phyloP scores from a whole-genome alignment of 1,140 invertebrate species.

The Chrysopa pallens region DNA sequence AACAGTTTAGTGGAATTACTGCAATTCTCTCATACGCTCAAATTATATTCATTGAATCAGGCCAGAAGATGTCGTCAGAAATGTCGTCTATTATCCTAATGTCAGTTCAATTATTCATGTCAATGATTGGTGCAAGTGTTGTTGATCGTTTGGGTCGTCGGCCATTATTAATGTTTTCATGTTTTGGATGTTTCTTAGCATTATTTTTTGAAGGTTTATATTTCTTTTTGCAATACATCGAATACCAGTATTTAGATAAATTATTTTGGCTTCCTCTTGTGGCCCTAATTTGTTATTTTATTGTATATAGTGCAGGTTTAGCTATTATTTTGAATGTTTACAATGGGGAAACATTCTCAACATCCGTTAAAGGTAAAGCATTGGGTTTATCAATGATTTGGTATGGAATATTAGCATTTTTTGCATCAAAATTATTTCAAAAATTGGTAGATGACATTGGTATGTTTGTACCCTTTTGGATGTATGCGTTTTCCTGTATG shows the following conservation, averaged over 20 bases:
- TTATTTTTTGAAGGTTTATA: conserved; percentile 1
- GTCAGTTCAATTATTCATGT: conserved; percentile 27
- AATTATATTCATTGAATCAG: conserved; percentile 23
- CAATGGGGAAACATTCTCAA: conserved; percentile 18
- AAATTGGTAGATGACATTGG: conserved; percentile 33
- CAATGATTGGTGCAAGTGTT: not conserved
- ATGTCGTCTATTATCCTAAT: conserved; percentile 27
- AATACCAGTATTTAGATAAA: conserved; percentile 1
- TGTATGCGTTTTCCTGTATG: conserved; percentile 55
- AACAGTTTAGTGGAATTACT: conserved; percentile 38
- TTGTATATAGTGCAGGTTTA: conserved; percentile 14
- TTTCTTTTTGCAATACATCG: conserved; percentile 4
- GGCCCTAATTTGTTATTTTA: conserved; percentile 12
- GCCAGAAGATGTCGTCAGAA: conserved; percentile 13
- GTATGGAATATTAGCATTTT: conserved; percentile 10
- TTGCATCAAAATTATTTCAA: conserved; percentile 19
- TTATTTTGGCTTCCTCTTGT: conserved; percentile 5
- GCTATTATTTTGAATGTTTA: conserved; percentile 14
- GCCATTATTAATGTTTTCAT: not conserved
- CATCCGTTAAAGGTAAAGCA: conserved; percentile 16
- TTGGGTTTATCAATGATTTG: conserved; percentile 8
- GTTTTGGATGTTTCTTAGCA: not conserved
- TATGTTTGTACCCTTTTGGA: conserved; percentile 53
- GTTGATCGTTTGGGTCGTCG: not conserved
- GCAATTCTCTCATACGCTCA: conserved; percentile 40